Base-by-base conservation (phyloP, 1,140 invertebrate genomes). In the Euura saliciscinereae region DNA sequence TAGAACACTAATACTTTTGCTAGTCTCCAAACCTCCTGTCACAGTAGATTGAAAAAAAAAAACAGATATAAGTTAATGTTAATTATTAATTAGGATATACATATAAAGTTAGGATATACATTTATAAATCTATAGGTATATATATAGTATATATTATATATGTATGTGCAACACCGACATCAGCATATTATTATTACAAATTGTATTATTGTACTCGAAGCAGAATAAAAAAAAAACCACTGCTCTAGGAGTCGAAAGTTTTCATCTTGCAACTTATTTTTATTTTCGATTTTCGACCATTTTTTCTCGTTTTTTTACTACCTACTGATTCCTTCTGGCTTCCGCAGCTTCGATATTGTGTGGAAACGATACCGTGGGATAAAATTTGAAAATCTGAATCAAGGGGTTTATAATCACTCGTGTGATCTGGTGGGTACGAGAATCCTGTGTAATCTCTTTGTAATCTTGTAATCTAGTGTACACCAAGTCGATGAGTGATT, bases 161-260 rank as follows among this genome's bases (percentile, higher is more conserved):
- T 76, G 69, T 76, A 71, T 71, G 65, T 74, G 75, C 73, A 76
- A 72, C 66, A 73, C 73, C 10, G 67, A 73, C 72, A 76, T 76
- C 73, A 75, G 66, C 69, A 69, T 73, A 73, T 69, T 72, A 75
- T 72, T 65, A 72, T 51, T 72, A 68, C 71, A 71, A 45, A 66
- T 67, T 67, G 43, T 67, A 67, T 67, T 67, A 67, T 67, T 70
- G 44, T 69, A 69, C 46, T 73, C 64, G 6, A 46, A 72, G 45
- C 46, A 70, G 69, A 74, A 74, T 74, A 74, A 74, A 74, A 71
- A 4, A 59, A 28, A 28, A 28, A 28, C 28, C 65, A 74, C 69
- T 74, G 73, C 69, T 68, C 65, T 74, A 68, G 59, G 69, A 71
- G 65, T 28, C 28, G 28, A 28, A 28, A 28, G 28, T 28, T 28